Evolutionary conservation across 2,888 invertebrate species (phyloP), one percentile per base, ranked within the genome.

Genomic region (Apotomis turbidana): DNA sequence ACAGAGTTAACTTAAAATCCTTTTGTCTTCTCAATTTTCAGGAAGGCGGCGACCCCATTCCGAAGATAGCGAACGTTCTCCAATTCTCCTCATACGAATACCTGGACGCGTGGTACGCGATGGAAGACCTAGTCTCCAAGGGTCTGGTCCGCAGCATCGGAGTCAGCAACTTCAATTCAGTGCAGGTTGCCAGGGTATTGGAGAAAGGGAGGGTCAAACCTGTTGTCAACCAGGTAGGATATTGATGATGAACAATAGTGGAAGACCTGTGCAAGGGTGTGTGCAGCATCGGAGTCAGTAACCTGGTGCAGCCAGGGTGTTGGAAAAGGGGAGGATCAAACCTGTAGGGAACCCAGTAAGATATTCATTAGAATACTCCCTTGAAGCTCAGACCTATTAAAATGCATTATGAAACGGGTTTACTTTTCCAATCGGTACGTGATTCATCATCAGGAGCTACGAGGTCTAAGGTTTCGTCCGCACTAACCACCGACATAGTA

Each of bases 81-180:
- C 92, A 91, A 44, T 90, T 87, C 78, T 93, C 92, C 0, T 75
- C 84, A 0, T 74, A 81, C 60, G 97, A 97, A 87, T 97, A 95
- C 81, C 77, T 97, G 44, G 97, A 97, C 77, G 96, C 97, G 0
- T 97, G 97, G 95, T 95, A 94, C 84, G 97, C 95, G 0, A 95
- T 98, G 95, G 98, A 98, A 83, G 90, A 94, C n/a, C 93, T 97
- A 15, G 94, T 95, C 4, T 84, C 94, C 62, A 90, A 94, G 75
- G 97, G 97, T 0, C 88, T 97, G 9, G 95, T 94, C 0, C 95
- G 94, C 78, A 95, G 96, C 63, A 96, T 98, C 76, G 98, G 98
- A 0, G 88, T 98, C 5, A 97, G 97, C 76, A 98, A 98, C 88
- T 98, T 98, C 85, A 98, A 97, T 86, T 95, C 95, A 9, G 89